A percentile compares a stretch with the other conserved stretches of the same genome.
Evolutionary conservation across 1,140 invertebrate species (phyloP).

Genomic region (Artemia franciscana): DNA sequence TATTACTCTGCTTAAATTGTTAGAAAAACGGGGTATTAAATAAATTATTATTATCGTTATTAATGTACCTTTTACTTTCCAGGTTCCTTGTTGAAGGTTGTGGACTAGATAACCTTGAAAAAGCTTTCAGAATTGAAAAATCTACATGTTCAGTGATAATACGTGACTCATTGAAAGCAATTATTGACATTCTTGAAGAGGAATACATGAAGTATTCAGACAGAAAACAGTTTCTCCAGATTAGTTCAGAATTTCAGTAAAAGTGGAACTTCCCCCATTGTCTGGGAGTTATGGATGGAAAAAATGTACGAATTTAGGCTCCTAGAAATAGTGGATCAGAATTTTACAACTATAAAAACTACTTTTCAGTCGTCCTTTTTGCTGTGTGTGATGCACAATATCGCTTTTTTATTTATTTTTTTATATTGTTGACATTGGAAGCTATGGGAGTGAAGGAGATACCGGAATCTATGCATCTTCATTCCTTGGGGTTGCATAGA

Average conservation of each 20-base stretch:
- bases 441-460: conserved; percentile 18
- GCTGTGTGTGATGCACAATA: neutral
- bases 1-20: too few species aligned
- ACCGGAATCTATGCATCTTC: conserved; percentile 1
- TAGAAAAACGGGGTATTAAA: too few species aligned
- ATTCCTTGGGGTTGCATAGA: conserved; percentile 1
- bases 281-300: conserved; percentile 6
- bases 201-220: conserved; percentile 1
- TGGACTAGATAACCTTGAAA: neutral
- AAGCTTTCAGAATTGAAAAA: neutral
- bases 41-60: too few species aligned
- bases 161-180: neutral
- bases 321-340: conserved; percentile 7
- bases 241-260: conserved; percentile 3
- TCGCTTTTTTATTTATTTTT: neutral
- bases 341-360: conserved; percentile 2
- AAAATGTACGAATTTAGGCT: conserved; percentile 8
- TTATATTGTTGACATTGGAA: conserved; percentile 23
- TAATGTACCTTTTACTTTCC: neutral
- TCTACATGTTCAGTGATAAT: neutral
- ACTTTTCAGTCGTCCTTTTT: neutral
- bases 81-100: neutral
- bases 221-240: neutral
- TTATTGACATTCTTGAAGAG: neutral
- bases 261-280: conserved; percentile 8